Conservation (phyloP, 2,113 vertebrate species). For the Limnothrissa miodon region DNA sequence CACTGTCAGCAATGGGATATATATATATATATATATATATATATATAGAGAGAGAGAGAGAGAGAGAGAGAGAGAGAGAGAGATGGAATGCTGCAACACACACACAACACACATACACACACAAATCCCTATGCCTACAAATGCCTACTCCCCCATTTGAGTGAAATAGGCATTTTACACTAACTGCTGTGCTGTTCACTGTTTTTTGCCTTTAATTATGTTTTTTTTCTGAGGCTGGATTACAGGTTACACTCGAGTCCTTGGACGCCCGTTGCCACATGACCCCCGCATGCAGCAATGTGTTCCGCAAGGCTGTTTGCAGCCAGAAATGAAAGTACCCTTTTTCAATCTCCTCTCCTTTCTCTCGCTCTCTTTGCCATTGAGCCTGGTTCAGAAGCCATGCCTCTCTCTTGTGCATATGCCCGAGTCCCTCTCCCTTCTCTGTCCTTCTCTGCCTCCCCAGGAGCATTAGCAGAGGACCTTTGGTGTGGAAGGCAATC, state of each 20-base stretch:
- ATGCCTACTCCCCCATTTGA: slow-evolving; percentile 54
- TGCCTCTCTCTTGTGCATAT: not conserved
- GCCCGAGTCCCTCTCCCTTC: not conserved
- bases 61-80: slow-evolving; percentile 17
- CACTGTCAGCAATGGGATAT: slow-evolving; percentile 45
- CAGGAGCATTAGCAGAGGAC: slow-evolving; percentile 21
- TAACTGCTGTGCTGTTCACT: slow-evolving; percentile 62
- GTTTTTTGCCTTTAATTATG: slow-evolving; percentile 43
- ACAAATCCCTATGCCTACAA: slow-evolving; percentile 49
- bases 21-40: too few relatives aligned
- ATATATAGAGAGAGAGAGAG: not conserved
- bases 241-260: slow-evolving; percentile 60
- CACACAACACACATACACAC: not conserved
- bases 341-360: slow-evolving; percentile 41
- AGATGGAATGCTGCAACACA: slow-evolving; percentile 8
- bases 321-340: slow-evolving; percentile 55
- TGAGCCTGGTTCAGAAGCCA: slow-evolving; percentile 36
- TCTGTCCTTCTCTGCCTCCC: not conserved
- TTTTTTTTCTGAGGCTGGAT: slow-evolving; percentile 49
- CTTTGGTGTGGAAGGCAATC: slow-evolving; percentile 41
- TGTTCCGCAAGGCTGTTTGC: slow-evolving; percentile 66
- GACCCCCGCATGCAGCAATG: slow-evolving; percentile 65
- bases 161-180: slow-evolving; percentile 54
- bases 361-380: slow-evolving; percentile 53
- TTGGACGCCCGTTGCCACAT: slow-evolving; percentile 62